phyloP scores from a whole-genome alignment of 2,113 vertebrate genomes.

The Edolisoma coerulescens region DNA sequence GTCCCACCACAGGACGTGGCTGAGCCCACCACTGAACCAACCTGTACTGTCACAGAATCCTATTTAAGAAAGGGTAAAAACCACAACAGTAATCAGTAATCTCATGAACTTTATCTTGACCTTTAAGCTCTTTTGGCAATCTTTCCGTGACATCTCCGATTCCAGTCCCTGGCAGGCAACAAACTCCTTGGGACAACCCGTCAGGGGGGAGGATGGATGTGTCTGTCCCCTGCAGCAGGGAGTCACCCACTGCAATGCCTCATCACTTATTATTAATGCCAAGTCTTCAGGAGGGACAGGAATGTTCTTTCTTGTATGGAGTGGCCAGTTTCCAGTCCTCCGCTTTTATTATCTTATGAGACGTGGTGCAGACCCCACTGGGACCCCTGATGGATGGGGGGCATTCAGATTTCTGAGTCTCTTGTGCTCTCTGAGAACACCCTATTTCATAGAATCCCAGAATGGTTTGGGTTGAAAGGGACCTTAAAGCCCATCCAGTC shows the following conservation, averaged over 20 bases:
- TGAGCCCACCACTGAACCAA: neutral
- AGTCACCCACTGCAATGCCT: neutral
- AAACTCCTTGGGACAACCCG: neutral
- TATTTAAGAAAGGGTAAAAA: neutral
- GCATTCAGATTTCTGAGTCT: neutral
- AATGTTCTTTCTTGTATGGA: neutral
- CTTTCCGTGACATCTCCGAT: neutral
- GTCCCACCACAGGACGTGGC: neutral
- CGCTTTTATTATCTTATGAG: neutral
- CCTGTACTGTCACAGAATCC: fast-evolving
- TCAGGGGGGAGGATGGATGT: neutral
- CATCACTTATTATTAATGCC: neutral
- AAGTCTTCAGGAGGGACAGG: neutral
- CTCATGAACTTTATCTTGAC: neutral
- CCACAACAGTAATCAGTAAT: neutral
- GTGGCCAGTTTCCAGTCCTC: neutral
- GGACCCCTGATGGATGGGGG: neutral
- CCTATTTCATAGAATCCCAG: neutral
- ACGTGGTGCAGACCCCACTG: neutral
- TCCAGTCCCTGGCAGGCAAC: neutral
- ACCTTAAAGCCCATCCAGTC: neutral
- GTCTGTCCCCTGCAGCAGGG: neutral
- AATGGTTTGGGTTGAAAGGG: neutral
- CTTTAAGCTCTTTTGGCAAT: neutral
- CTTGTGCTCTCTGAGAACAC: neutral